Evolutionary conservation across 2,888 invertebrate genomes (phyloP), one percentile per base, ranked within the genome.

Genomic region (Drosophila suboccidentalis): DNA sequence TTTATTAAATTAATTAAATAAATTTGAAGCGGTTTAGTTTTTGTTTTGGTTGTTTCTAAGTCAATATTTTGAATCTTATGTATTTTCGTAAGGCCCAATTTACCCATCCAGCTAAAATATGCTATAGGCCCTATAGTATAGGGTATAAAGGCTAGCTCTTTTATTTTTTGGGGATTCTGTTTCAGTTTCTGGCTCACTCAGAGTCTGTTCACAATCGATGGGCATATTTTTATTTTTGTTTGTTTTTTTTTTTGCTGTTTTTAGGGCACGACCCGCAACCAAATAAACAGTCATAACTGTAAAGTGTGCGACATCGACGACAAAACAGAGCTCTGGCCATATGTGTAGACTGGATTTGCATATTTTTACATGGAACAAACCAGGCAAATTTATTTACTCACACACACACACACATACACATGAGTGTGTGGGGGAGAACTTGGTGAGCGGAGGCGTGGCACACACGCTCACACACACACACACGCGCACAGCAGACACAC

Each of bases 321-420:
- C 78, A 75, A 81, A 84, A 87, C 68, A 70, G 63, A 76, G 66
- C 68, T 64, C 63, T 82, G 71, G 69, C 88, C 88, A 89, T 84
- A 89, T 84, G 90, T 85, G 86, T 68, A 57, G 80, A 85, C 72
- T 88, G 83, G 80, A 85, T 85, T 85, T 85, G 80, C 88, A 85
- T 85, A 85, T 89, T 79, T 89, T 88, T 88, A 66, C 86, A 89
- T 87, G 89, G 50, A 60, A 58, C 59, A 49, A 55, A 63, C 15
- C 32, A 49, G 50, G 70, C 80, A 76, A 71, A 80, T 77, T 76
- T 77, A 77, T 77, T 63, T 80, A 75, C 76, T 57, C 64, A 50
- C 60, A 58, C 76, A 67, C 38, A 59, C 49, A 32, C 34, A 29
- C 38, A 34, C 17, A 22, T 9, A 36, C 17, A 17, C 41, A 2